Evolutionary conservation across 2,888 invertebrate species (phyloP).

Genomic region (Dermolepida albohirtum): DNA sequence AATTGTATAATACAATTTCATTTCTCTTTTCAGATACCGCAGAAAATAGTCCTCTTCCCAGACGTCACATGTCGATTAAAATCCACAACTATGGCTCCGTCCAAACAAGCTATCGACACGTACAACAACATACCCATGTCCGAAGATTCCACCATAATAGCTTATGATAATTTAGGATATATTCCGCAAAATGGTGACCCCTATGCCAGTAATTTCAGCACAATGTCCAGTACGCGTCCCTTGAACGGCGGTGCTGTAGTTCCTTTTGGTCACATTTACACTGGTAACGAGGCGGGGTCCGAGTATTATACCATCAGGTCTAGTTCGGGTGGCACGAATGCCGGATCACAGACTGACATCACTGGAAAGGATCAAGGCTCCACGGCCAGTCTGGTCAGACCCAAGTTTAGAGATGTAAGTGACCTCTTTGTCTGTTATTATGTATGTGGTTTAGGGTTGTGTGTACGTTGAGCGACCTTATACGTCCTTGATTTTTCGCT

Average conservation of each 20-base stretch:
- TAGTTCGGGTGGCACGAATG: constrained; percentile 54
- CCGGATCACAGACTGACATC: constrained; percentile 53
- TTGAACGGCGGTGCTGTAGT: constrained; percentile 49
- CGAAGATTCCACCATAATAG: constrained; percentile 44
- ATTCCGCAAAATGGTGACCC: constrained; percentile 45
- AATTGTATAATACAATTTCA: background rate
- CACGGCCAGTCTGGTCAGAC: constrained; percentile 58
- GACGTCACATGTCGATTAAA: constrained; percentile 30
- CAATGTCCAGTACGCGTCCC: constrained; percentile 55
- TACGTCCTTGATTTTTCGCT: constrained; percentile 34
- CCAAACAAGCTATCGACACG: constrained; percentile 59
- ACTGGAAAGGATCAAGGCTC: constrained; percentile 57
- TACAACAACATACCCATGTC: constrained; percentile 60
- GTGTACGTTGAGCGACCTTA: constrained; percentile 17
- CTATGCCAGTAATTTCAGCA: constrained; percentile 42
- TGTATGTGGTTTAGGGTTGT: constrained; percentile 26
- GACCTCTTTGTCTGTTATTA: constrained; percentile 26
- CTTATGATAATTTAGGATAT: constrained; percentile 48
- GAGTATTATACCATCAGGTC: constrained; percentile 58
- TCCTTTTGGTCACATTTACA: constrained; percentile 24
- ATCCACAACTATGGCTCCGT: constrained; percentile 54
- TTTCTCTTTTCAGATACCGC: constrained; percentile 40
- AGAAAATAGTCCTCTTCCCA: constrained; percentile 33
- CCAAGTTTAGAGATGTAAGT: constrained; percentile 61
- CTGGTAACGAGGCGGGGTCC: constrained; percentile 52